Evolutionary conservation across 2,888 invertebrate genomes (phyloP).

Genomic region (Aphelenchoides bicaudatus): DNA sequence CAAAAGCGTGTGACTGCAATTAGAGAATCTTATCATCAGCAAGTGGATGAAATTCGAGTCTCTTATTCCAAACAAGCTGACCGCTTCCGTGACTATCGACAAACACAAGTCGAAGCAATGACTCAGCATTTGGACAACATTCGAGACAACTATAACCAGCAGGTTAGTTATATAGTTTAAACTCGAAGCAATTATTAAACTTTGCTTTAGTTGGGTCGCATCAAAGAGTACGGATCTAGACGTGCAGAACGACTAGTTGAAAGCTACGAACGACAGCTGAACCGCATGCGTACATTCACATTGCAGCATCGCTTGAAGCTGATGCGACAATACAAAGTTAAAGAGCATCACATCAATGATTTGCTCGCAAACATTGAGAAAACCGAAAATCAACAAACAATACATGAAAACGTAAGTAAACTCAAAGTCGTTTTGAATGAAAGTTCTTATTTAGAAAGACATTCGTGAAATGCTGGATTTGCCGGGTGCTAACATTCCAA

Average conservation of each 20-base stretch:
- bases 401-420: conserved; percentile 38
- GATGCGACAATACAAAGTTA: conserved; percentile 59
- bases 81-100: conserved; percentile 55
- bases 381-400: conserved; percentile 41
- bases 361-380: conserved; percentile 52
- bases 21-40: conserved; percentile 54
- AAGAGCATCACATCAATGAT: conserved; percentile 54
- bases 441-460: conserved; percentile 39
- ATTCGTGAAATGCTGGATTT: conserved; percentile 52
- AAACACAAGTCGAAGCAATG: conserved; percentile 53
- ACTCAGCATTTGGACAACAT: conserved; percentile 54
- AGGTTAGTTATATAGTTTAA: conserved; percentile 26
- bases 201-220: conserved; percentile 33
- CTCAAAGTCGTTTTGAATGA: neutral
- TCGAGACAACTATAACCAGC: conserved; percentile 54
- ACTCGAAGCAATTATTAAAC: neutral
- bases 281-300: conserved; percentile 57
- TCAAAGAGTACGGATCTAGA: conserved; percentile 78
- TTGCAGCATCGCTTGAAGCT: conserved; percentile 59
- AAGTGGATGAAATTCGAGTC: conserved; percentile 52
- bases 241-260: conserved; percentile 78
- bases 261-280: conserved; percentile 81
- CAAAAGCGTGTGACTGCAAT: conserved; percentile 40
- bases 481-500: conserved; percentile 28
- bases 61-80: conserved; percentile 52